Evolutionary conservation across 2,113 vertebrate genomes (phyloP).

Genomic region (Elachura formosa): DNA sequence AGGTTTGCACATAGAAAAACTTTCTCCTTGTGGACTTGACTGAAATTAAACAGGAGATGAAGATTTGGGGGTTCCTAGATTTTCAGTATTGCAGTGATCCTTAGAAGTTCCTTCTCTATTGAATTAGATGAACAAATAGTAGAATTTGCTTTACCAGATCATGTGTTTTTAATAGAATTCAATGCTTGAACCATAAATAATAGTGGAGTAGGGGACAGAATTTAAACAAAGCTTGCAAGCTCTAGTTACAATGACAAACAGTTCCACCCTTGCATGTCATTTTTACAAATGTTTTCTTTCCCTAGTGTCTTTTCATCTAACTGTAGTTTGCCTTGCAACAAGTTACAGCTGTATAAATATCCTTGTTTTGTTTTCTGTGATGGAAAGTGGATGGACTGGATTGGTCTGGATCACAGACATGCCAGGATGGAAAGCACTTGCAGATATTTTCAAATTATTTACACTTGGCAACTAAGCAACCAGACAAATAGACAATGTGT

Average conservation of each 20-base stretch:
- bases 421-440: constrained; percentile 34
- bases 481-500: neutral
- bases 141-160: neutral
- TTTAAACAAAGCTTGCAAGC: constrained; percentile 54
- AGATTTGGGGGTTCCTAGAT: neutral
- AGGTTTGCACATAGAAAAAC: neutral
- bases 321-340: constrained; percentile 60
- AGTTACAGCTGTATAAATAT: constrained; percentile 73
- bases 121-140: constrained; percentile 14
- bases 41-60: neutral
- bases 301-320: constrained; percentile 63
- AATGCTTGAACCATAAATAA: constrained; percentile 43
- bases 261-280: constrained; percentile 54
- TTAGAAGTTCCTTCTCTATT: neutral
- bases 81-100: neutral
- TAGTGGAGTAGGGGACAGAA: constrained; percentile 23
- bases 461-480: constrained; percentile 41
- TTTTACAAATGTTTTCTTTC: constrained; percentile 60
- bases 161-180: constrained; percentile 43
- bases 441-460: constrained; percentile 24
- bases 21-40: neutral
- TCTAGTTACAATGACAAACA: constrained; percentile 56
- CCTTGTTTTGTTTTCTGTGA: constrained; percentile 63
- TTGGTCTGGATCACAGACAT: constrained; percentile 17
- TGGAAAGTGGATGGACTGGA: constrained; percentile 63